Conservation (phyloP, 2,888 invertebrate genomes). For the Drosophila suboccidentalis region DNA sequence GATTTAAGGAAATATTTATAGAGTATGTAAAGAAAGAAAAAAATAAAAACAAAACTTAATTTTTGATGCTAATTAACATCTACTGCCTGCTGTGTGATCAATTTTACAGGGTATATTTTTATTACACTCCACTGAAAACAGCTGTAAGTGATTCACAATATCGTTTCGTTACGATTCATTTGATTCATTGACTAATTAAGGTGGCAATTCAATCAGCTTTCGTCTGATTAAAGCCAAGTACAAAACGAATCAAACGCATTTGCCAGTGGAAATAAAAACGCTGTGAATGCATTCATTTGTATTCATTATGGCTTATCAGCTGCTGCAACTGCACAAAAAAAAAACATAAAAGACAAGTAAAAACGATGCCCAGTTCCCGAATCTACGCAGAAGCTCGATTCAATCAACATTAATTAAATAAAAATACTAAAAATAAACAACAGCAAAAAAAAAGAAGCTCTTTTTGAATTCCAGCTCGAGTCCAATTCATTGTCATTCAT, state of each 20-base stretch:
- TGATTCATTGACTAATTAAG: conserved; percentile 14
- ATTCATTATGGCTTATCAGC: conserved; percentile 28
- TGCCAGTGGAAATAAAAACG: neutral
- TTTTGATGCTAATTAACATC: neutral
- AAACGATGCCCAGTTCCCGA: neutral
- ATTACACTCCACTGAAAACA: neutral
- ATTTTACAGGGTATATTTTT: conserved; percentile 8
- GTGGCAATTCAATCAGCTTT: conserved; percentile 2
- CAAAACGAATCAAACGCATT: conserved; percentile 4
- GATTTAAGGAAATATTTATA: no score
- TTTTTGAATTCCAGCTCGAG: no score
- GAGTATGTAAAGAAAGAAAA: neutral
- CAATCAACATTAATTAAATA: neutral
- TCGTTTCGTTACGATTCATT: conserved; percentile 23
- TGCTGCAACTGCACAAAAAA: conserved; percentile 8
- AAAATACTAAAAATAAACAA: no score
- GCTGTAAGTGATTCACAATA: conserved; percentile 12
- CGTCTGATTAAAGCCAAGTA: conserved; percentile 9
- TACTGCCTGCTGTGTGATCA: neutral
- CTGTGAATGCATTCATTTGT: conserved; percentile 19
- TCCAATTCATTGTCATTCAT: no score
- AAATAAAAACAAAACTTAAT: no score
- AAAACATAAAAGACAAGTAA: neutral
- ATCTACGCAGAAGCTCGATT: neutral
- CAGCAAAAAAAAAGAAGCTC: no score